Percentiles rank a stretch among this genome's conserved stretches.
Evolutionary conservation across 2,797 vertebrate genomes (phyloP).

Genomic region (Gymnodraco acuticeps): DNA sequence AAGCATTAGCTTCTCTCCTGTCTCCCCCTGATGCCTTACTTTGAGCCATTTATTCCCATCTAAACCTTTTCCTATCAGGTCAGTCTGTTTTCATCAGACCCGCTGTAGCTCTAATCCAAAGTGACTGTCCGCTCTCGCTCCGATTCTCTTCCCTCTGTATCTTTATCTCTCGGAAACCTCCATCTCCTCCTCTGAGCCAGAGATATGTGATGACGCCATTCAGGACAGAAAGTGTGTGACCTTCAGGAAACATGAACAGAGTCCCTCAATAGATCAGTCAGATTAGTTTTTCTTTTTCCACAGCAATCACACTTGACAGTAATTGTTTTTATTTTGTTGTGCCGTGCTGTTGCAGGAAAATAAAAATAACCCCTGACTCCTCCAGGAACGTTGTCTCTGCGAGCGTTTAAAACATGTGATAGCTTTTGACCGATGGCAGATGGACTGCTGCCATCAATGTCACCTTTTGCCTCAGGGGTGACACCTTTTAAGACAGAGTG

Average conservation of each 20-base stretch:
- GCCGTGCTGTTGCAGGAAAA: conserved; percentile 25
- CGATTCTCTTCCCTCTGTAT: conserved; percentile 39
- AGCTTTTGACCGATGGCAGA: conserved; percentile 70
- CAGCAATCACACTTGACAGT: conserved; percentile 33
- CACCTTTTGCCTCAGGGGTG: conserved; percentile 68
- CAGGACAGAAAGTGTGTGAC: conserved; percentile 32
- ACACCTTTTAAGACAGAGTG: conserved; percentile 39
- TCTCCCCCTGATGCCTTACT: background rate
- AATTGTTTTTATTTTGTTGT: conserved; percentile 46
- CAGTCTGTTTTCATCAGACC: conserved; percentile 49
- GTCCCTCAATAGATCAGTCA: conserved; percentile 1
- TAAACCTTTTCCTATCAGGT: conserved; percentile 21
- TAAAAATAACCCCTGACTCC: conserved; percentile 35
- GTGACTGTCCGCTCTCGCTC: conserved; percentile 41
- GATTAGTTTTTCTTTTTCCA: background rate
- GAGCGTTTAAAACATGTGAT: conserved; percentile 58
- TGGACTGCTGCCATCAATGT: conserved; percentile 49
- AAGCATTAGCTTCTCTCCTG: conserved; percentile 16
- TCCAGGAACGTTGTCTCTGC: conserved; percentile 36
- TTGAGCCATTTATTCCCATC: conserved; percentile 28
- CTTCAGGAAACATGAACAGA: conserved; percentile 40
- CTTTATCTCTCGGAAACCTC: conserved; percentile 31
- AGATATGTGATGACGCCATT: conserved; percentile 23
- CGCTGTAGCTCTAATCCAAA: conserved; percentile 52
- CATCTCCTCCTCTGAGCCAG: conserved; percentile 20